phyloP scores from a whole-genome alignment of 2,113 vertebrate species.

The Corvus moneduloides region DNA sequence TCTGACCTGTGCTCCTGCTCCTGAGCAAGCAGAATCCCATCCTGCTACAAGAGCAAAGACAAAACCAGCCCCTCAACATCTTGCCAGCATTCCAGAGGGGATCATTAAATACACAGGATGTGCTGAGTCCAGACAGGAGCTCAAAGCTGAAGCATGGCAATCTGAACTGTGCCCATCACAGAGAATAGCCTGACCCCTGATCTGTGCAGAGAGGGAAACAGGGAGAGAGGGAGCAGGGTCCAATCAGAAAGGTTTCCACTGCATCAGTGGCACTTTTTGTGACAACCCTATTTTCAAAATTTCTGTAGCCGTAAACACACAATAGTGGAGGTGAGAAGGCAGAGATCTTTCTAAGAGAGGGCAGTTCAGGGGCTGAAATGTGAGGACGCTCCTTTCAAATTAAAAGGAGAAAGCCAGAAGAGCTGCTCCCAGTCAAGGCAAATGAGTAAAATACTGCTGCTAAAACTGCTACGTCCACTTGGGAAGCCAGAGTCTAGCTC shows the following conservation, averaged over 20 bases:
- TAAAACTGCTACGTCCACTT: not conserved
- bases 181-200: not conserved
- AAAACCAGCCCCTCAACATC: not conserved
- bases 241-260: not conserved
- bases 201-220: not conserved
- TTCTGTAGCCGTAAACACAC: not conserved
- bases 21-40: not conserved
- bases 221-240: not conserved
- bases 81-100: not conserved
- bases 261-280: not conserved
- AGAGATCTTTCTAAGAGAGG: not conserved
- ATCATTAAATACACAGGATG: not conserved
- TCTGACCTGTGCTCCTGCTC: rapidly evolving
- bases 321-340: not conserved
- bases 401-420: not conserved
- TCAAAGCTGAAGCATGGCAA: not conserved
- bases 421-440: not conserved
- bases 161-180: not conserved
- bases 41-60: not conserved
- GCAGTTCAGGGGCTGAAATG: not conserved
- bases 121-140: not conserved
- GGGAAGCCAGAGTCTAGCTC: not conserved
- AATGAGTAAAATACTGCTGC: not conserved
- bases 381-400: not conserved
- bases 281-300: not conserved